These are phyloP conservation scores for Caligus rogercresseyi DNA, from an alignment of 1,140 invertebrate genomes.

Conservation along the genomic window DNA sequence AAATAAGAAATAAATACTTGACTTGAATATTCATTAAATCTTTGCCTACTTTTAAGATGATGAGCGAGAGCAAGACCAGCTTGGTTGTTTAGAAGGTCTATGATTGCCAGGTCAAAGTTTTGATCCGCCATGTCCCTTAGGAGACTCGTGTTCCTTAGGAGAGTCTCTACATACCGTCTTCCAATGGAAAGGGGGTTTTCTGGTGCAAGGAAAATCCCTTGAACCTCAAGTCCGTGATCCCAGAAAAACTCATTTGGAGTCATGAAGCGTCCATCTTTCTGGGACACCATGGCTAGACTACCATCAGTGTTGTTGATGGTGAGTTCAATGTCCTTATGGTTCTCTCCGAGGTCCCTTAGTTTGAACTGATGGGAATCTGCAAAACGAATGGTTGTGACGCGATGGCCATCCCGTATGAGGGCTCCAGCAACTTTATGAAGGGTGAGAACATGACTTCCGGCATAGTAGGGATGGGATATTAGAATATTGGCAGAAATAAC, in stretches of 20 bases:
- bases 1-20: background rate
- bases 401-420: background rate
- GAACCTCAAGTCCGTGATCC: background rate
- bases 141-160: background rate
- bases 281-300: background rate
- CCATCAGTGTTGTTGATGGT: background rate
- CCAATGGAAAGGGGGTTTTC: background rate
- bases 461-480: background rate
- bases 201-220: background rate
- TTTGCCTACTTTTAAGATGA: background rate
- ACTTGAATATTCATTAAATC: background rate
- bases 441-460: background rate
- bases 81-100: background rate
- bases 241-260: background rate
- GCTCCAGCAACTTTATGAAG: background rate
- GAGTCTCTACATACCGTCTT: background rate
- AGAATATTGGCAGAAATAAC: no score
- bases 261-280: background rate
- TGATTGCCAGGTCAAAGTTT: background rate
- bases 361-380: background rate
- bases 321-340: background rate
- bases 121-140: background rate
- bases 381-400: background rate
- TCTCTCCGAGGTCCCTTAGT: background rate
- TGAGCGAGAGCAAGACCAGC: background rate